Evolutionary conservation across 2,797 vertebrate species (phyloP), one percentile per base, ranked within the genome.

Genomic region (Syndactyla subalaris): DNA sequence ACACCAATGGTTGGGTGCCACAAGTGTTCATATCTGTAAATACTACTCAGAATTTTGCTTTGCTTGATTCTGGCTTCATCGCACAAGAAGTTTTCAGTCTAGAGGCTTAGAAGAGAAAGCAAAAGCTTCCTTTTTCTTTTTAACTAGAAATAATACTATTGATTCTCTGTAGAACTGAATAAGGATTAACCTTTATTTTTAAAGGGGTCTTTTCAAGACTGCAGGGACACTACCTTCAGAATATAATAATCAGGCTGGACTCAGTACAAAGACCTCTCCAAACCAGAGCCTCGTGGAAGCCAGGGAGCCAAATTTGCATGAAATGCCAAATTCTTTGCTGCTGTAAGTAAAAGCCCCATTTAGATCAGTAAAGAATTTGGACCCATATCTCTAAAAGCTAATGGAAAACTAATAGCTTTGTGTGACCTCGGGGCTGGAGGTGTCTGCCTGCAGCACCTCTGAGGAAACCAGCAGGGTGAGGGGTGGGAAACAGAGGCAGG

Each of bases 1-100:
- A 97, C 95, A 95, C 93, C 95, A 95, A 85, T 30, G 82, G 88
- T 92, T 95, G 92, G 93, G 89, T 96, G 94, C 95, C 95, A 96
- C 88, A 95, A 92, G 38, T 96, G 92, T 95, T 89, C 92, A 27
- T 95, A 84, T 49, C 61, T 94, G 93, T 95, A 97, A 96, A 95
- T 96, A 96, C 16, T 84, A 62, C 59, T 94, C 80, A 62, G 62
- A 82, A 79, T 88, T 94, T 81, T 95, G 61, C 65, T 94, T 94
- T 94, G 80, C 72, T 94, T 89, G 52, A 92, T 90, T 94, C 85
- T 93, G 89, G 92, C 85, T 95, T 95, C 80, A 85, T 95, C 46
- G 83, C 94, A 94, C 96, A 95, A 91, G 58, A 79, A 79, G 38
- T 90, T 76, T 92, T 94, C 78, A 45, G 66, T 80, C 66, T 91